These are phyloP conservation scores for Platycnemis pennipes DNA, from an alignment of 2,888 invertebrate genomes.

Conservation along the genomic window DNA sequence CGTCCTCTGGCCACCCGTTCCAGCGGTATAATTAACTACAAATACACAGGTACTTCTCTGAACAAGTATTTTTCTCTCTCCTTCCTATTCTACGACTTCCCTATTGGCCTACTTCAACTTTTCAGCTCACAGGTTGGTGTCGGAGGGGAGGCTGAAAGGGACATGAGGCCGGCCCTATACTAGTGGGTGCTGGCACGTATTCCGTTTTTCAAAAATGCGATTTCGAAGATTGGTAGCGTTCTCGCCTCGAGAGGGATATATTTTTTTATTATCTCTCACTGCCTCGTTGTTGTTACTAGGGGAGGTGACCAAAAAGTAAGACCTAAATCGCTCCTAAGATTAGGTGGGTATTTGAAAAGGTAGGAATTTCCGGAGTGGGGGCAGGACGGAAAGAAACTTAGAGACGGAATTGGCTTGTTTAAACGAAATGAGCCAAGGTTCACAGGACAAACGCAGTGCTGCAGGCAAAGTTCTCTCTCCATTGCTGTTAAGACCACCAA, in stretches of 20 bases:
- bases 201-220: background rate
- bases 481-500: too few species aligned
- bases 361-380: too few species aligned
- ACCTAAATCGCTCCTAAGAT: too few species aligned
- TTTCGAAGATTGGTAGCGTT: background rate
- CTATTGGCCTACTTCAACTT: background rate
- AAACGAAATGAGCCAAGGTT: too few species aligned
- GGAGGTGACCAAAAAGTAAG: too few species aligned
- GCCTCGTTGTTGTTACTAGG: too few species aligned
- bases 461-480: too few species aligned
- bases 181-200: background rate
- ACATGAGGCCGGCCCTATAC: background rate
- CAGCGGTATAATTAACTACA: conserved; percentile 55
- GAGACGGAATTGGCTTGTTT: too few species aligned
- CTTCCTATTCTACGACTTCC: background rate
- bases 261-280: too few species aligned
- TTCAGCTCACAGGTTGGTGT: background rate
- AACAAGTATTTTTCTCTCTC: conserved; percentile 15
- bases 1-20: background rate
- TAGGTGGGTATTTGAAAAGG: too few species aligned
- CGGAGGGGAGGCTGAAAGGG: background rate
- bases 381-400: too few species aligned
- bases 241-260: background rate
- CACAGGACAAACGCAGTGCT: too few species aligned
- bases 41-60: conserved; percentile 49